Evolutionary conservation across 2,113 vertebrate species (phyloP), one percentile per base, ranked within the genome.

Genomic region (Corythornis madagascariensis): DNA sequence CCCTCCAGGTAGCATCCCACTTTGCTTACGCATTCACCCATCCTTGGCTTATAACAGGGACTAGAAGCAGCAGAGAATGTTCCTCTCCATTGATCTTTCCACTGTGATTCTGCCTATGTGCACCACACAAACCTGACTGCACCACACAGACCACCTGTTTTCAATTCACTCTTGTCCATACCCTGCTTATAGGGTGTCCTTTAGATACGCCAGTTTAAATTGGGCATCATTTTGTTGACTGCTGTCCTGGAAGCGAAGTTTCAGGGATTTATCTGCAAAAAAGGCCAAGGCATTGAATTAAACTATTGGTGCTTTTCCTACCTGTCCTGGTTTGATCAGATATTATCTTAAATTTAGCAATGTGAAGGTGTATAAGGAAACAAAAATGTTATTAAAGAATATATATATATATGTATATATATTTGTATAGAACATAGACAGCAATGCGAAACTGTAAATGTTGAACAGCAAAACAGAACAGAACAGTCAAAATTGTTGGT

Each of bases 1-100:
- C 83, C 72, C 72, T 60, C 13, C 43, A 80, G 64, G 47, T 12
- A 71, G 43, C 63, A 76, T 42, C 42, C 33, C 22, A 4, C 35
- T 57, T 21, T 4, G 21, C 45, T 71, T 11, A 4, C 0, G 1
- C 0, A 0, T 31, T 45, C 59, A 74, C 60, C 72, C 67, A 73
- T 59, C 55, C 55, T 2, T 10, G 31, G 50, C 33, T 42, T 73
- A 35, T 18, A 59, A 67, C 3, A 38, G 1, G 53, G 63, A 72
- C n/a, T 69, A 65, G 50, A n/a, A 92, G 29, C 74, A 72, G 48
- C 78, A 43, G 21, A 33, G 16, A 80, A 40, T 52, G 2, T 89
- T 95, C 67, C 81, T 71, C 60, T 73, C 55, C 11, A 1, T 18
- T 79, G 75, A 59, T 48, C 38, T 66, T 87, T 71, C 64, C 26